Evolutionary conservation across 2,888 invertebrate genomes (phyloP).

Genomic region (Drosophila atripex): DNA sequence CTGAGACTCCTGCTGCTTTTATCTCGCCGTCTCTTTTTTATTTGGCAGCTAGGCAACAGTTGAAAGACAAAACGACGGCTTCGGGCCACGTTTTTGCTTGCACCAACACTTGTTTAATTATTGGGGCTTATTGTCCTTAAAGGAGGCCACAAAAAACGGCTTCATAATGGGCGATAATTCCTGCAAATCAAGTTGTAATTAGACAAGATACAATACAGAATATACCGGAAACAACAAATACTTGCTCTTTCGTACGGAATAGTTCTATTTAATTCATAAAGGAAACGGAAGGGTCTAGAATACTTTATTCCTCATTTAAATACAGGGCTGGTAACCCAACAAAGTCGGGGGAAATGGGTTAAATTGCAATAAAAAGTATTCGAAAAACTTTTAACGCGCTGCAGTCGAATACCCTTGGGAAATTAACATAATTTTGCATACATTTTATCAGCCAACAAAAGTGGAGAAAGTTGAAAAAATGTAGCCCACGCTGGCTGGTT

Average conservation of each 20-base stretch:
- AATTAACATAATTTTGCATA: slow-evolving; percentile 72
- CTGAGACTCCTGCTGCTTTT: neutral
- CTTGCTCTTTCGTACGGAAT: neutral
- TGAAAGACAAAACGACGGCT: slow-evolving; percentile 27
- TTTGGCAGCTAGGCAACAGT: slow-evolving; percentile 41
- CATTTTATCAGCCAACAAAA: slow-evolving; percentile 51
- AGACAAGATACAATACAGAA: neutral
- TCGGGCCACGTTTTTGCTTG: slow-evolving; percentile 8
- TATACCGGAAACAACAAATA: neutral
- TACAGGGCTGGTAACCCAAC: neutral
- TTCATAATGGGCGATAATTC: slow-evolving; percentile 59
- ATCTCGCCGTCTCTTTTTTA: neutral
- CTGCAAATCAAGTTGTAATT: neutral
- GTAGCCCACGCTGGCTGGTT: slow-evolving; percentile 5
- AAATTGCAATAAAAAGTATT: slow-evolving; percentile 48
- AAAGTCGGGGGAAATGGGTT: neutral
- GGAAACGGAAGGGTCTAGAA: neutral
- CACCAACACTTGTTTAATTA: slow-evolving; percentile 51
- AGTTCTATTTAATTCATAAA: slow-evolving; percentile 6
- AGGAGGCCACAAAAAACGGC: slow-evolving; percentile 17
- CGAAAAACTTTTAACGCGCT: slow-evolving; percentile 55
- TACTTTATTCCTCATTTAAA: neutral
- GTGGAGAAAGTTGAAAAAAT: slow-evolving; percentile 38
- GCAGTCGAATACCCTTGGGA: slow-evolving; percentile 70
- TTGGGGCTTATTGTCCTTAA: neutral